Base-by-base conservation (phyloP, 2,888 invertebrate genomes). In the Bembecia ichneumoniformis region DNA sequence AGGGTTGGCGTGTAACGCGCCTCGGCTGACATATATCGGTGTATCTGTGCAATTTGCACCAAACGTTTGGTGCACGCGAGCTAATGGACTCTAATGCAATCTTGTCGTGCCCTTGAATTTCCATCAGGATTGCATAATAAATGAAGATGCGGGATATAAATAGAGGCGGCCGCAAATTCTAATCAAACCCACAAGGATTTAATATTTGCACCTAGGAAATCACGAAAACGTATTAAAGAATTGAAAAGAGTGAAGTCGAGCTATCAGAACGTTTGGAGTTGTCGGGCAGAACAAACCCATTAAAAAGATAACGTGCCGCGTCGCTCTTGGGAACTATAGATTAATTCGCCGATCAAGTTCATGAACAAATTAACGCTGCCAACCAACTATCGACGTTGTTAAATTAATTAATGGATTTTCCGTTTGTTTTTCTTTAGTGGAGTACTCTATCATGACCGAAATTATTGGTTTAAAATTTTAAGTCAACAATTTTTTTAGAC, bases 1-100 rank as follows among this genome's bases (percentile, higher is more conserved):
- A 14, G 14, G 14, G 40, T 11, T 40, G 11, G 40, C 13, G 13
- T 40, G 40, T 40, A 40, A n/a, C 40, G 28, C 9, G 28, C 7
- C 28, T 28, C 28, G 28, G 28, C 28, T 28, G 9, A 13, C n/a
- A 40, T 40, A 13, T 40, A 40, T 40, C 40, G 28, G 28, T 28
- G 40, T 40, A 40, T 40, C 40, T 40, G 40, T 40, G 40, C 40
- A 40, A 28, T n/a, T 40, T 40, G 40, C 40, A 40, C 40, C 35
- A 43, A 49, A 35, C 46, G 46, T 47, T 47, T 58, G 52, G 48
- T 56, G 55, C 59, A 56, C 57, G 59, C 58, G 48, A 60, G 34
- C 58, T 63, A 67, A 71, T 69, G 62, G 56, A 62, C 53, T 16
- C 51, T 65, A 69, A 68, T 67, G 64, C 66, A 71, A 59, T 60